Conservation (phyloP, 2,113 vertebrate species). For the Xenopus borealis region DNA sequence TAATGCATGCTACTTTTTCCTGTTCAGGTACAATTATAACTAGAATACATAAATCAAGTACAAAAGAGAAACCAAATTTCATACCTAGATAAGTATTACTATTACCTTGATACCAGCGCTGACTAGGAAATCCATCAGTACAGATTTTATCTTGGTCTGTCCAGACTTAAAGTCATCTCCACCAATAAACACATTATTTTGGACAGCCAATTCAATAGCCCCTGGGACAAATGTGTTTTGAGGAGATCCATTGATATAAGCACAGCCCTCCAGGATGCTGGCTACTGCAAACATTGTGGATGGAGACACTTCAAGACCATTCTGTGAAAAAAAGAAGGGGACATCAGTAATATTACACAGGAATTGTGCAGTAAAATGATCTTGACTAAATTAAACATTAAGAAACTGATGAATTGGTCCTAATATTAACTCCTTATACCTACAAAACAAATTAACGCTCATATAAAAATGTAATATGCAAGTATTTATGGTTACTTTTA, state of each 20-base stretch:
- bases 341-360: too few species aligned
- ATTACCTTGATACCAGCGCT: conserved; percentile 87
- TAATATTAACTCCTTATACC: too few species aligned
- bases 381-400: neutral
- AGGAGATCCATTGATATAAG: conserved; percentile 91
- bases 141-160: conserved; percentile 95
- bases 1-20: too few species aligned
- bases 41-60: too few species aligned
- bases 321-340: conserved; percentile 55
- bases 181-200: conserved; percentile 80
- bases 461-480: too few species aligned
- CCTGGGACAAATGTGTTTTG: conserved; percentile 95
- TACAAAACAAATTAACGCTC: too few species aligned
- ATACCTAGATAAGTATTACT: too few species aligned
- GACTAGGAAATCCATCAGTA: conserved; percentile 91
- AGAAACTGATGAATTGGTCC: neutral
- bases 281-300: conserved; percentile 92
- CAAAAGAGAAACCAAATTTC: neutral
- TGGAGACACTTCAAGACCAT: conserved; percentile 81
- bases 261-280: conserved; percentile 89
- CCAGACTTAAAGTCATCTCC: conserved; percentile 96
- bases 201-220: conserved; percentile 75
- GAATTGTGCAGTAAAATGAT: neutral
- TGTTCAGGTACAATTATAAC: too few species aligned
- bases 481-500: too few species aligned